Evolutionary conservation across 2,113 vertebrate species (phyloP).

Genomic region (Mustela nigripes): DNA sequence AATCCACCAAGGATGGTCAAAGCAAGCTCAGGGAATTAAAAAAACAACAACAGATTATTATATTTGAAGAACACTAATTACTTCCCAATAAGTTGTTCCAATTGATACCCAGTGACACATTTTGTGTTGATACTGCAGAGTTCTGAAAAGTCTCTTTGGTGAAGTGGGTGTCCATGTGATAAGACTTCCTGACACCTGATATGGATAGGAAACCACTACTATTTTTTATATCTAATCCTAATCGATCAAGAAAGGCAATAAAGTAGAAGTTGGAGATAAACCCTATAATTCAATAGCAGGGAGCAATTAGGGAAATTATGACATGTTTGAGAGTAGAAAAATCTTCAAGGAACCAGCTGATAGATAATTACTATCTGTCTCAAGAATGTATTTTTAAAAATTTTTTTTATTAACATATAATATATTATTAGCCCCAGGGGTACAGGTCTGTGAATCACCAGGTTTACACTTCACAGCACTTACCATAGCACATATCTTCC

Average conservation of each 20-base stretch:
- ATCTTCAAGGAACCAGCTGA: neutral
- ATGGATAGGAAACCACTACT: neutral
- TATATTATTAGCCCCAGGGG: too few relatives aligned
- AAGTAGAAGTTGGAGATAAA: neutral
- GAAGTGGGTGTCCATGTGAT: neutral
- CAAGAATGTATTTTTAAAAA: neutral
- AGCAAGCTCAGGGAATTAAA: neutral
- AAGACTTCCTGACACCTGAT: neutral
- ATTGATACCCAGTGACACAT: neutral
- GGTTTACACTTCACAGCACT: too few relatives aligned
- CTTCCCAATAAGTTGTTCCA: neutral
- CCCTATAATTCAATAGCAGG: neutral
- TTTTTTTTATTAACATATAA: too few relatives aligned
- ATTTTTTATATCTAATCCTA: neutral
- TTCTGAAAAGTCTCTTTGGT: constrained; percentile 24
- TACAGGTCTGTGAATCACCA: too few relatives aligned
- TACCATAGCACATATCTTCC: too few relatives aligned
- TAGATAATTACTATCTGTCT: neutral
- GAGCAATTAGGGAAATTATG: neutral
- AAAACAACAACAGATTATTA: neutral
- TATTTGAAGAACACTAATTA: constrained; percentile 1
- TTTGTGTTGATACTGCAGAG: neutral
- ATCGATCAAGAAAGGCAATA: neutral
- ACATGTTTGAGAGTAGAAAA: neutral
- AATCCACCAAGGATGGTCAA: neutral